These are phyloP conservation scores for Hypselothyrea guttata DNA, from an alignment of 2,888 invertebrate species.

Conservation along the genomic window DNA sequence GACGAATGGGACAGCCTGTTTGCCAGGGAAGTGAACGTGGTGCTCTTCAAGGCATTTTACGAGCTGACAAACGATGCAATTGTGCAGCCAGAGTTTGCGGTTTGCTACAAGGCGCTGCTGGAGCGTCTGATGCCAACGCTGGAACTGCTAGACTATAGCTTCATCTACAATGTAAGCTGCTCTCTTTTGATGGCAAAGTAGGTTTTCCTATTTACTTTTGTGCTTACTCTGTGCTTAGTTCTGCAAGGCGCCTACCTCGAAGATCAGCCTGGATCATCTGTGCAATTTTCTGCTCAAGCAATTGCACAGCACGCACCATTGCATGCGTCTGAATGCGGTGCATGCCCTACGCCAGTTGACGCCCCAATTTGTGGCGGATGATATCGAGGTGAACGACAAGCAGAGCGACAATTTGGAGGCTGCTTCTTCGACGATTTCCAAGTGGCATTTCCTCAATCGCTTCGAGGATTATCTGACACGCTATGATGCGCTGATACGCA, in stretches of 20 bases:
- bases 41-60: conserved; percentile 79
- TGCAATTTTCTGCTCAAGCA: conserved; percentile 77
- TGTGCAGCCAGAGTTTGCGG: conserved; percentile 40
- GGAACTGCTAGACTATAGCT: conserved; percentile 72
- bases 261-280: conserved; percentile 72
- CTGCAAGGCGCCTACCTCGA: conserved; percentile 68
- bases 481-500: conserved; percentile 70
- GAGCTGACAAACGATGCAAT: conserved; percentile 57
- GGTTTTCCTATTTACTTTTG: too few relatives aligned
- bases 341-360: conserved; percentile 73
- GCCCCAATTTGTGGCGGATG: conserved; percentile 74
- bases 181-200: background rate
- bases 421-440: conserved; percentile 37
- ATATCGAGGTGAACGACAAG: conserved; percentile 75
- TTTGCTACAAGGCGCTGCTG: conserved; percentile 61
- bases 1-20: conserved; percentile 92
- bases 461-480: conserved; percentile 77
- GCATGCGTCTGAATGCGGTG: conserved; percentile 69
- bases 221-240: conserved; percentile 66
- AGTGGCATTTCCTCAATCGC: conserved; percentile 80
- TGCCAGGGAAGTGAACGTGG: conserved; percentile 84
- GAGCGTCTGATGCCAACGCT: conserved; percentile 67
- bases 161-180: conserved; percentile 68
- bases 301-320: conserved; percentile 68
- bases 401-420: conserved; percentile 63